A percentile compares a stretch with the other conserved stretches of the same genome.
Evolutionary conservation across 1,140 invertebrate genomes (phyloP).

Genomic region (Microvelia longipes): DNA sequence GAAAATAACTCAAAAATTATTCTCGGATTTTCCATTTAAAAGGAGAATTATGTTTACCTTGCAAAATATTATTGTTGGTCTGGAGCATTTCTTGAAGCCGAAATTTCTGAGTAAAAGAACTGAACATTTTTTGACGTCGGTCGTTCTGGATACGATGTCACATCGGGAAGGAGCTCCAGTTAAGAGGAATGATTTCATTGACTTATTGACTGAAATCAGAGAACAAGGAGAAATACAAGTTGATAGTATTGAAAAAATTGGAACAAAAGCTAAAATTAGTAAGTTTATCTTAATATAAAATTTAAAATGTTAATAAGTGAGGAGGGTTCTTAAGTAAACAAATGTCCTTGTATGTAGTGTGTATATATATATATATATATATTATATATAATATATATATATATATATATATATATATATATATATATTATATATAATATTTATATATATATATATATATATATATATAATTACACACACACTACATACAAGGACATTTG

Average conservation of each 20-base stretch:
- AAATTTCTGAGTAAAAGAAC: constrained; percentile 12
- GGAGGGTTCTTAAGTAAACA: no score
- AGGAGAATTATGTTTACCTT: constrained; percentile 3
- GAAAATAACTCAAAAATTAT: constrained; percentile 19
- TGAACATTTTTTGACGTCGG: constrained; percentile 22
- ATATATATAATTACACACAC: no score
- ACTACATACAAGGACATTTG: no score
- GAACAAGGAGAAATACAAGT: neutral
- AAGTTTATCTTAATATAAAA: no score
- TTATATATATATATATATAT: no score
- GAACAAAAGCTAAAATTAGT: neutral
- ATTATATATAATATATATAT: no score
- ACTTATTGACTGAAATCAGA: constrained; percentile 21
- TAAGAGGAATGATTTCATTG: constrained; percentile 31
- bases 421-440: no score
- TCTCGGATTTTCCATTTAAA: constrained; percentile 13
- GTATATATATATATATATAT: no score
- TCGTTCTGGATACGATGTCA: constrained; percentile 28
- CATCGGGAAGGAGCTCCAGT: constrained; percentile 31
- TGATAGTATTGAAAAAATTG: neutral
- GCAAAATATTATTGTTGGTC: neutral
- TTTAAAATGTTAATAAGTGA: no score
- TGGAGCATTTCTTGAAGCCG: constrained; percentile 1
- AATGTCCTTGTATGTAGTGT: no score
- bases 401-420: no score